phyloP scores from a whole-genome alignment of 92 coral and sea anemone genomes.

The Scolanthus callimorphus region DNA sequence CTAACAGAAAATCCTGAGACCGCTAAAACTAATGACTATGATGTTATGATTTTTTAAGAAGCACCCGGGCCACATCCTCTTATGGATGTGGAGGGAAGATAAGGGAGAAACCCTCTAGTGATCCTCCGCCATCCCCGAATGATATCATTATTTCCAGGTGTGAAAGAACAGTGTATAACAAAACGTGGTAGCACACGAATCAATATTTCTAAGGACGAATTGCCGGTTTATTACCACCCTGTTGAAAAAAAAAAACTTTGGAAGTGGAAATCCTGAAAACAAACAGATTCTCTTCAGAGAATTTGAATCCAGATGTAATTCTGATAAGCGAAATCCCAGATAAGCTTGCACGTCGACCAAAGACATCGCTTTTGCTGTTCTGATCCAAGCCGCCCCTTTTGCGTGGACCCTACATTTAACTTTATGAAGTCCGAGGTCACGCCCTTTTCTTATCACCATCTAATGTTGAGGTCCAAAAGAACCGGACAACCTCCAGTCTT shows the following conservation, averaged over 20 bases:
- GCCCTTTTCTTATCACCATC: no score
- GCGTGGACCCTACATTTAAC: slow-evolving; percentile 10
- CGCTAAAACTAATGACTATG: background rate
- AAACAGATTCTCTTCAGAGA: background rate
- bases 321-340: no score
- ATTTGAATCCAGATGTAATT: no score
- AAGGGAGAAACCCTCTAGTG: slow-evolving; percentile 1
- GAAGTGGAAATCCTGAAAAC: slow-evolving; percentile 3
- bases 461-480: slow-evolving; percentile 9
- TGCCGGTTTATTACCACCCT: slow-evolving; percentile 11
- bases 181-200: slow-evolving; percentile 3
- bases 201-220: background rate
- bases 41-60: background rate
- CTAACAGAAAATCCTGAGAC: background rate
- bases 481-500: slow-evolving; percentile 13
- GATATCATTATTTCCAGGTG: no score
- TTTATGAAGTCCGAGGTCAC: background rate
- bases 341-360: no score
- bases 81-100: slow-evolving; percentile 16
- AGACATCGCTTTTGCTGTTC: no score
- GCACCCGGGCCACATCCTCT: slow-evolving; percentile 3
- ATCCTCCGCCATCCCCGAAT: slow-evolving; percentile 4
- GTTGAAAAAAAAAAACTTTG: background rate
- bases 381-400: slow-evolving; percentile 2
- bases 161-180: no score